phyloP scores from a whole-genome alignment of 2,797 vertebrate species.

The Pantherophis alleghaniensis region DNA sequence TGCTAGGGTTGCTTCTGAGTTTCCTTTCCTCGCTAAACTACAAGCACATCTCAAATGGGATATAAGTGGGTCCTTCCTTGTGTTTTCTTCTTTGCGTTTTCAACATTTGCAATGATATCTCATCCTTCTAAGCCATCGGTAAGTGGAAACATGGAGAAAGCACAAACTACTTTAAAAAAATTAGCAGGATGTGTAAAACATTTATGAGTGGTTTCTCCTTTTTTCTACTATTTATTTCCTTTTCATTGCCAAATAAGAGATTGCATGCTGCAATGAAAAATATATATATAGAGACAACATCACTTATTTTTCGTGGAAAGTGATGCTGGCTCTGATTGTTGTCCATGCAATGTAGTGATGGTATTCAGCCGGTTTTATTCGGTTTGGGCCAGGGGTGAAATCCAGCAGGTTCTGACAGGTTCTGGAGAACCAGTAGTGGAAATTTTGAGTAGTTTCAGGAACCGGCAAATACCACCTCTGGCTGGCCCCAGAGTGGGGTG shows the following conservation, averaged over 20 bases:
- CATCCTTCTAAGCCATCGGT: conserved; percentile 58
- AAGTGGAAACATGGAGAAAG: conserved; percentile 58
- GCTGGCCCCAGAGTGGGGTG: no score
- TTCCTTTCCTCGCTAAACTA: conserved; percentile 36
- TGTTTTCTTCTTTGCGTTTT: conserved; percentile 55
- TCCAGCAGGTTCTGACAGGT: no score
- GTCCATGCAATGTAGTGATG: neutral
- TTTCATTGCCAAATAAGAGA: conserved; percentile 59
- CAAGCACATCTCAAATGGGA: conserved; percentile 54
- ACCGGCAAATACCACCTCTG: no score
- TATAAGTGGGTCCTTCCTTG: conserved; percentile 48
- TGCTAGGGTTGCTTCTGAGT: neutral
- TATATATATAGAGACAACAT: conserved; percentile 37
- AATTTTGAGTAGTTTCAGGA: no score
- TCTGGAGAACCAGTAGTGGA: no score
- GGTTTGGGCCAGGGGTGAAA: no score
- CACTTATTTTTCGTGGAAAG: neutral
- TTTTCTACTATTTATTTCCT: conserved; percentile 57
- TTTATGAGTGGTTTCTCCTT: conserved; percentile 61
- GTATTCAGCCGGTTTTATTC: no score
- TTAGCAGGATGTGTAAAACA: conserved; percentile 69
- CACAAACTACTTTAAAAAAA: conserved; percentile 61
- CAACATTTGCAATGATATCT: conserved; percentile 64
- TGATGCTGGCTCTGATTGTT: neutral
- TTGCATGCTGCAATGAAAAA: conserved; percentile 67